Evolutionary conservation across 2,113 vertebrate genomes (phyloP), one percentile per base, ranked within the genome.

Genomic region (Sylvilagus bachmani): DNA sequence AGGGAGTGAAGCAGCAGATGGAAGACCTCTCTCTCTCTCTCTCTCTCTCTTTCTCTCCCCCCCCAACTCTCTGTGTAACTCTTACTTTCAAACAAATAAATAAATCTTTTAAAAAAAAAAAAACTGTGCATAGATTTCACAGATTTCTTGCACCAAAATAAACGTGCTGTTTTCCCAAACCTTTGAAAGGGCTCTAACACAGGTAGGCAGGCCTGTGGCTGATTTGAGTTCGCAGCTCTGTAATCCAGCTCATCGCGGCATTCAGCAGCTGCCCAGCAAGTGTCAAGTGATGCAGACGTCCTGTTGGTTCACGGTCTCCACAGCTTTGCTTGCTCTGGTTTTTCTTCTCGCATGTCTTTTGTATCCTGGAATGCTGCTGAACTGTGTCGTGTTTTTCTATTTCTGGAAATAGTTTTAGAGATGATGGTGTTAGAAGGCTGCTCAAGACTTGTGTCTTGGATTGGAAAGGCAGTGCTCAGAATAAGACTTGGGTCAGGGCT

Each of bases 321-420:
- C 62, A n/a, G 2, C 16, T 70, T 81, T 70, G 38, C 2, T 1
- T 53, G 3, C 80, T 91, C 82, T 6, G 27, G n/a, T 70, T 69
- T 77, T 81, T 93, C 7, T 61, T 64, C 87, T 79, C 44, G 74
- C 24, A 7, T 73, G 38, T 36, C 82, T 66, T 79, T 89, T 83
- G 21, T 61, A 19, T 80, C 10, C 44, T 70, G 31, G 31, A 73
- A 79, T 66, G 62, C 1, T 84, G 49, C 71, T 91, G 49, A 24
- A 11, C 31, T 67, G 10, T 64, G 75, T 55, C 10, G 31, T 21
- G 8, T 70, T 62, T 75, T 69, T 38, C 33, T 87, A 3, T 27
- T 93, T 91, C 71, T 86, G 16, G 22, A 71, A 49, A n/a, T 84
- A 3, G 31, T 4, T 89, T 38, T 87, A 44, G 78, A 91, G 90